Evolutionary conservation across 2,888 invertebrate species (phyloP).

Genomic region (Apamea sordens): DNA sequence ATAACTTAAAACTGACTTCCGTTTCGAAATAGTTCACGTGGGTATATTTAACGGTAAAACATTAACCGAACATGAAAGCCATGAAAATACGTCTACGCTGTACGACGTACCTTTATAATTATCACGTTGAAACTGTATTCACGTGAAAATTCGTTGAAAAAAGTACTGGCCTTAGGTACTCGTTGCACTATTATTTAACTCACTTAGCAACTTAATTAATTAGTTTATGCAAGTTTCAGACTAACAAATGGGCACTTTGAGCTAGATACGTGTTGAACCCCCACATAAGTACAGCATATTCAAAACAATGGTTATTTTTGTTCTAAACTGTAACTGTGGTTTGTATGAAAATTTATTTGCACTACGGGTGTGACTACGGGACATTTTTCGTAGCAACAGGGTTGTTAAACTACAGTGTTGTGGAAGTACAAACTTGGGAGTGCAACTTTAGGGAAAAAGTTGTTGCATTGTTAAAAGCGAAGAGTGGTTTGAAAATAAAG

Average conservation of each 20-base stretch:
- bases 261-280: slow-evolving; percentile 51
- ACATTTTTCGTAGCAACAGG: slow-evolving; percentile 31
- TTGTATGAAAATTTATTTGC: slow-evolving; percentile 55
- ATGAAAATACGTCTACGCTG: slow-evolving; percentile 27
- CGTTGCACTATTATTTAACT: slow-evolving; percentile 64
- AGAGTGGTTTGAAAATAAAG: slow-evolving; percentile 31
- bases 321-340: slow-evolving; percentile 48
- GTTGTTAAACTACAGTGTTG: slow-evolving; percentile 8
- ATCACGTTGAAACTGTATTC: slow-evolving; percentile 39
- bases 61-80: slow-evolving; percentile 10
- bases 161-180: slow-evolving; percentile 46
- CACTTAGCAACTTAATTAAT: slow-evolving; percentile 57
- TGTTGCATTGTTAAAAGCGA: not conserved
- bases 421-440: slow-evolving; percentile 2
- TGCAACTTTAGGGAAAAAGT: slow-evolving; percentile 2
- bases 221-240: slow-evolving; percentile 54
- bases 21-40: slow-evolving; percentile 8
- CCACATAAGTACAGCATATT: slow-evolving; percentile 29
- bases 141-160: slow-evolving; percentile 54
- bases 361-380: slow-evolving; percentile 15
- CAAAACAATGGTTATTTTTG: slow-evolving; percentile 53
- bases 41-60: slow-evolving; percentile 4
- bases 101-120: slow-evolving; percentile 30
- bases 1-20: slow-evolving; percentile 1
- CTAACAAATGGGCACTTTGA: slow-evolving; percentile 59